Base-by-base conservation (phyloP, 2,797 vertebrate genomes). In the Strix occidentalis region DNA sequence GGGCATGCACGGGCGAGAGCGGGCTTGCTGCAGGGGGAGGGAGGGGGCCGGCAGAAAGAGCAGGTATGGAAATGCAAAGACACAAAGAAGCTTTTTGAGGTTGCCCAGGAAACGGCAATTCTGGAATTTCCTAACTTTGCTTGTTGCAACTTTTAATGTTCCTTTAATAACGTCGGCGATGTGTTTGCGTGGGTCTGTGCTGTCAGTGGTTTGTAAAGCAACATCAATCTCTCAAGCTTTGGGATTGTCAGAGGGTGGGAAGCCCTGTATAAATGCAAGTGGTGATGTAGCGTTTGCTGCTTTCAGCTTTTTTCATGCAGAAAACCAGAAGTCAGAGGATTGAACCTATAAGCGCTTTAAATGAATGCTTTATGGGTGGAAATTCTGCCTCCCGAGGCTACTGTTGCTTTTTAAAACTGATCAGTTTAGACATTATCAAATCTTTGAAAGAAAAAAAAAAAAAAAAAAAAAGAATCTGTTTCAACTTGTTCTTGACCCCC, bases 141-240 rank as follows among this genome's bases (percentile, higher is more conserved):
- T 80, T 76, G 43, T 84, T 84, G 57, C 28, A 20, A 5, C 69
- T 94, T 78, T 78, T 20, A 13, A 5, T 1, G 8, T 43, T 51
- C 31, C 57, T 78, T 60, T 35, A 21, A 8, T 37, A 21, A 20
- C 1, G 0, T 1, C 0, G 4, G 45, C 2, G 2, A 65, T 3
- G 29, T 0, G 3, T 24, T 53, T 3, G 0, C 0, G 4, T 5
- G 37, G n/a, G 48, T 51, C 48, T 46, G 48, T 0, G 58, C 18
- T 1, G n/a, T 14, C 31, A 3, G 4, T 11, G 65, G 64, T 37
- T 80, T 43, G n/a, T 51, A 16, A 79, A 57, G 58, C 24, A 8
- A 68, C 64, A 3, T 35, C 57, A 4, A 2, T 19, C 68, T 66
- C 66, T 15, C 1, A 12, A 85, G 87, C 66, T 71, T 17, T 21